phyloP scores from a whole-genome alignment of 2,113 vertebrate genomes.

The Macquaria australasica region DNA sequence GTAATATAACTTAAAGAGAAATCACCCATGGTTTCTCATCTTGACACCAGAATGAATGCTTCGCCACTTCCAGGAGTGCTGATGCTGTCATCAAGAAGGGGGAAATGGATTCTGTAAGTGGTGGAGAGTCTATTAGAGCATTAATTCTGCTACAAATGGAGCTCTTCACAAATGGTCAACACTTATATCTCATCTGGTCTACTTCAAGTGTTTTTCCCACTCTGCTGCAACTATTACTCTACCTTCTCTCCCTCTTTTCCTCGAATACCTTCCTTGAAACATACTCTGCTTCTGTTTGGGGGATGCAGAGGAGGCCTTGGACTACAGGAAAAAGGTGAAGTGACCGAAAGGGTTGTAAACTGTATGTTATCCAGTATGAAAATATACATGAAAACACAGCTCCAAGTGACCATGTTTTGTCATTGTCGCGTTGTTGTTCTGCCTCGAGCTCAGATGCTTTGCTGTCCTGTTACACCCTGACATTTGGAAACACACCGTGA shows the following conservation, averaged over 20 bases:
- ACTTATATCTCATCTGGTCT: conserved; percentile 56
- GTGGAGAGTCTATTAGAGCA: conserved; percentile 73
- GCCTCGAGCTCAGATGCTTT: conserved; percentile 50
- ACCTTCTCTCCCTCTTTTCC: not conserved
- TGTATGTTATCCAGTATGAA: not conserved
- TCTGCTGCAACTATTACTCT: conserved; percentile 3
- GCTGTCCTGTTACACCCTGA: conserved; percentile 53
- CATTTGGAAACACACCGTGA: conserved; percentile 65
- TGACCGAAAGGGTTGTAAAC: conserved; percentile 3
- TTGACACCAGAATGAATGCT: conserved; percentile 75
- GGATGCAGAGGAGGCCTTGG: not conserved
- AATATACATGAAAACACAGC: conserved; percentile 23
- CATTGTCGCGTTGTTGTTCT: conserved; percentile 28
- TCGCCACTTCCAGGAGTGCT: conserved; percentile 73
- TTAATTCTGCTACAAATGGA: conserved; percentile 73
- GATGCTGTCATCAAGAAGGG: conserved; percentile 70
- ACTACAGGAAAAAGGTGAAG: not conserved
- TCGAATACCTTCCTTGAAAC: conserved; percentile 25
- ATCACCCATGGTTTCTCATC: conserved; percentile 74
- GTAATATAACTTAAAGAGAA: conserved; percentile 81
- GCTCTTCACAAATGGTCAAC: conserved; percentile 61
- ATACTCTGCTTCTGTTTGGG: not conserved
- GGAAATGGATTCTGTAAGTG: conserved; percentile 77
- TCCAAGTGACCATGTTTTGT: conserved; percentile 40
- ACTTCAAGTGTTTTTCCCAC: conserved; percentile 35